A percentile compares a stretch with the other conserved stretches of the same genome.
Conservation (phyloP, 1,140 invertebrate genomes). For the Plectus sambesii region DNA sequence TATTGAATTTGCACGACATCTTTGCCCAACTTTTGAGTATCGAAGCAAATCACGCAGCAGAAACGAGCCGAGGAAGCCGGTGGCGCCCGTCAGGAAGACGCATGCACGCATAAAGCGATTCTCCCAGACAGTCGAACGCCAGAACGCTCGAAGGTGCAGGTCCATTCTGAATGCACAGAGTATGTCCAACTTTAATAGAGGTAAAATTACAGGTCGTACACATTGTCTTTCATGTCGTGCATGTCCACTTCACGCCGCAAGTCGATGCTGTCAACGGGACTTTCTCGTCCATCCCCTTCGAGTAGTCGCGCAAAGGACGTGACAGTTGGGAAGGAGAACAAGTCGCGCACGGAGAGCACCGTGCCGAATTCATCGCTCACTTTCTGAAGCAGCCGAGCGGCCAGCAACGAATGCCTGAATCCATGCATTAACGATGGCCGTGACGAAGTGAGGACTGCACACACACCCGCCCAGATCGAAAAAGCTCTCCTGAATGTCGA, state of each 20-base stretch:
- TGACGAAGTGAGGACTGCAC: not conserved
- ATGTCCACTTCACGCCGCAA: conserved; percentile 46
- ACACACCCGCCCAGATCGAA: conserved; percentile 50
- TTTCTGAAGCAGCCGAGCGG: conserved; percentile 47
- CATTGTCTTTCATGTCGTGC: conserved; percentile 46
- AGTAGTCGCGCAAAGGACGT: conserved; percentile 44
- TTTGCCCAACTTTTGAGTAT: conserved; percentile 31
- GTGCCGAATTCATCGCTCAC: conserved; percentile 42
- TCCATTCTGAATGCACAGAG: conserved; percentile 45
- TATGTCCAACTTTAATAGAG: conserved; percentile 1
- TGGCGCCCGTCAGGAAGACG: conserved; percentile 28
- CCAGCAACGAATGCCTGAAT: conserved; percentile 51
- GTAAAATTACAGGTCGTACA: conserved; percentile 31
- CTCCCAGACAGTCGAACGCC: conserved; percentile 47
- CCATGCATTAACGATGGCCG: conserved; percentile 3
- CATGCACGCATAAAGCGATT: conserved; percentile 33
- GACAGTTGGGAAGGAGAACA: conserved; percentile 48
- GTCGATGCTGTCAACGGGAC: conserved; percentile 35
- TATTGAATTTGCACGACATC: too few species aligned
- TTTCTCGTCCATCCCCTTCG: conserved; percentile 33
- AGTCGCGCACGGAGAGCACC: conserved; percentile 45
- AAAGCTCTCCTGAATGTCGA: conserved; percentile 51
- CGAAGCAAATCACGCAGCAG: conserved; percentile 21
- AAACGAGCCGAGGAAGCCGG: conserved; percentile 30
- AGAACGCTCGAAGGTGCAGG: conserved; percentile 50